phyloP scores from a whole-genome alignment of 2,888 invertebrate genomes.

The Adelognathus sp. region DNA sequence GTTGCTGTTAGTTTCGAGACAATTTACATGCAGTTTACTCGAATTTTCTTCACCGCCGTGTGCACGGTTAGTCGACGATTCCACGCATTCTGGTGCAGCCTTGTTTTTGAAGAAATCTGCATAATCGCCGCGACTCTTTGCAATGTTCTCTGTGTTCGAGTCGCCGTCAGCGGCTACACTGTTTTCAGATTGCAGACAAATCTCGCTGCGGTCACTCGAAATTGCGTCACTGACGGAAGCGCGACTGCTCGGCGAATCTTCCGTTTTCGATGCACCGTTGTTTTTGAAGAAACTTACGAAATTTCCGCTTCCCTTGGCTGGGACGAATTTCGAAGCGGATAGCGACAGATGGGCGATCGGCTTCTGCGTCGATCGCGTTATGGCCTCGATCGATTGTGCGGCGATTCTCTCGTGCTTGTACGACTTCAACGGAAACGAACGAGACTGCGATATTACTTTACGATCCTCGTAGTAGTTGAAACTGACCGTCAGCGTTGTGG shows the following conservation, averaged over 20 bases:
- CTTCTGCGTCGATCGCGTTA: conserved; percentile 84
- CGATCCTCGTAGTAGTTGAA: conserved; percentile 79
- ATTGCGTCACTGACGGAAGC: background rate
- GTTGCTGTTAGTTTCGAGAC: no score
- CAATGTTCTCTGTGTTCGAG: background rate
- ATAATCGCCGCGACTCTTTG: background rate
- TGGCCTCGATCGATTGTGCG: conserved; percentile 85
- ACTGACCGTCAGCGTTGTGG: conserved; percentile 90
- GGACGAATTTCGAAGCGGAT: conserved; percentile 82
- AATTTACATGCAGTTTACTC: no score
- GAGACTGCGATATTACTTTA: conserved; percentile 81
- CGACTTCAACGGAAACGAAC: conserved; percentile 84
- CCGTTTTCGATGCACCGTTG: conserved; percentile 55
- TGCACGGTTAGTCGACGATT: no score
- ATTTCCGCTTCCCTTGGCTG: conserved; percentile 71
- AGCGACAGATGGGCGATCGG: conserved; percentile 82
- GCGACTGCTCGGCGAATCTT: conserved; percentile 58
- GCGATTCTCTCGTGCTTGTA: conserved; percentile 87
- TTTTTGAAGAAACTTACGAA: conserved; percentile 76
- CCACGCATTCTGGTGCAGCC: no score
- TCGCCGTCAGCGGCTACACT: background rate
- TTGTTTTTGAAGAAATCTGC: no score
- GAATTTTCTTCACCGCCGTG: no score
- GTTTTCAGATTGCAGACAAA: background rate
- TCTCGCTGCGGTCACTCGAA: background rate